phyloP scores from a whole-genome alignment of 1,140 invertebrate species.

The Prorops nasuta region DNA sequence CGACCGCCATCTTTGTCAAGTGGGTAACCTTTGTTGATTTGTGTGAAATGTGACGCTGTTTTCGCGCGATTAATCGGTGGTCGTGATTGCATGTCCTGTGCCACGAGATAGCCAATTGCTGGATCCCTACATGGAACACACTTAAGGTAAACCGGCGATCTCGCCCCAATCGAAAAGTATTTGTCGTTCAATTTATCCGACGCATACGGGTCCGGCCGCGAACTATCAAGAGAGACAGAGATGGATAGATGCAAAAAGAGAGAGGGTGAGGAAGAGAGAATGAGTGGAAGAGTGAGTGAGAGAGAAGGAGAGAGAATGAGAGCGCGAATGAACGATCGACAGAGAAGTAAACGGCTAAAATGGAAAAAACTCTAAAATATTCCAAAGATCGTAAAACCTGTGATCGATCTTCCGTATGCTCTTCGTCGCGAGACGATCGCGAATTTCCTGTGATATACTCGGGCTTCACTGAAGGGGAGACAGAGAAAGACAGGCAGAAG shows the following conservation, averaged over 20 bases:
- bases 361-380: no score
- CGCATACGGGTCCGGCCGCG: conserved; percentile 26
- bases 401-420: no score
- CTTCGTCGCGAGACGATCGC: no score
- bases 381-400: no score
- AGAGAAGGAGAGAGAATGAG: no score
- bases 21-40: conserved; percentile 57
- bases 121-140: conserved; percentile 7
- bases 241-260: not conserved
- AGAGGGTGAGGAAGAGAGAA: not conserved
- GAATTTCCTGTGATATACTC: no score
- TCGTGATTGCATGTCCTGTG: conserved; percentile 34
- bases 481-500: no score
- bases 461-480: no score
- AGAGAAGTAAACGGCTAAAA: no score
- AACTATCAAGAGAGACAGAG: conserved; percentile 1
- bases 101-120: conserved; percentile 15
- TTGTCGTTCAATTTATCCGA: no score
- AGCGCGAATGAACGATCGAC: no score
- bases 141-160: conserved; percentile 8
- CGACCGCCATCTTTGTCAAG: conserved; percentile 54
- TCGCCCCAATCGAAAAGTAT: no score
- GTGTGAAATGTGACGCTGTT: conserved; percentile 55
- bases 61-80: conserved; percentile 37
- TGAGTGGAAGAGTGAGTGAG: not conserved